Evolutionary conservation across 2,797 vertebrate genomes (phyloP), one percentile per base, ranked within the genome.

Genomic region (Siniperca obscura): DNA sequence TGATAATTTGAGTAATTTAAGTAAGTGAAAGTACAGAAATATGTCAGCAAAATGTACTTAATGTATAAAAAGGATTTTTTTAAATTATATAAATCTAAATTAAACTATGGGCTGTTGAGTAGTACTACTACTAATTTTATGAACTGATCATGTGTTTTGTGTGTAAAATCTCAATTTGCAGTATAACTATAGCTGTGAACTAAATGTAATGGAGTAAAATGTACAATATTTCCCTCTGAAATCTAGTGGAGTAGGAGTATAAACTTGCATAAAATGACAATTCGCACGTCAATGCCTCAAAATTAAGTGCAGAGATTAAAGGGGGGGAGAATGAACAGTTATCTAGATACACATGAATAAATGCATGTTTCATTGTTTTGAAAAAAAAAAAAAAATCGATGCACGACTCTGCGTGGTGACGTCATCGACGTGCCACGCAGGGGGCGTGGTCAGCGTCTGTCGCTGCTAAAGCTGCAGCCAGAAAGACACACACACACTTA

Each of bases 401-500:
- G 59, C 66, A 3, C 10, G 12, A 1, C 0, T 7, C 5, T 34
- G 53, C 90, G 91, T 68, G 56, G 70, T 90, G 79, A 92, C 89
- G 87, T 7, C 7, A 0, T 0, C 0, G 0, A 34, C 25, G 71
- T 48, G 36, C 1, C 8, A 7, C 25, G 52, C 9, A 53, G 56
- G 73, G 74, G 92, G 92, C 88, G 91, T 87, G 74, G 2, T 17
- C 59, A 42, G 13, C 30, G 11, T 10, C n/a, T 11, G 70, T 34
- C 7, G 21, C 19, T 57, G 65, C 67, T 83, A 62, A 62, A 30
- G 75, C 66, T 53, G 17, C 59, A 46, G 53, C 13, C 22, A 1
- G 25, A 50, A 0, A 19, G n/a, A 50, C 19, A 8, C 65, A 46
- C 55, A 50, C 19, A 38, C 7, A 7, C 13, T 30, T 34, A 60